Evolutionary conservation across 2,888 invertebrate species (phyloP).

Genomic region (Neoitamus cyanurus): DNA sequence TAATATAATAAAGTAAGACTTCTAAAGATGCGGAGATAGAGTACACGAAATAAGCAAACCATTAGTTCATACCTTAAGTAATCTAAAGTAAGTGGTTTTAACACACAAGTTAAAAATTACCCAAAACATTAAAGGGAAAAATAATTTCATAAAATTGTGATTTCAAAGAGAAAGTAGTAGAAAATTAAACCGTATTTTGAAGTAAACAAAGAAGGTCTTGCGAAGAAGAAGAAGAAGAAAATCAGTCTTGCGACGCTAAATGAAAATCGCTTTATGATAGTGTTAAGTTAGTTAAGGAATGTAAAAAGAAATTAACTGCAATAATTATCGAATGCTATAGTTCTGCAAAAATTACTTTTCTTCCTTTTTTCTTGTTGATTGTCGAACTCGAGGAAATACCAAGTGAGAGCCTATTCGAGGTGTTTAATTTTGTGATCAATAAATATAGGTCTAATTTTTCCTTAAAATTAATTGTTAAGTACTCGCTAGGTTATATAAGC

Average conservation of each 20-base stretch:
- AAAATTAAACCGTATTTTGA: background rate
- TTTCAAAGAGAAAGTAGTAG: background rate
- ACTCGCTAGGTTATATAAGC: background rate
- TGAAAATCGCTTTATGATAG: constrained; percentile 31
- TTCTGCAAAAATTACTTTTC: constrained; percentile 22
- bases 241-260: constrained; percentile 1
- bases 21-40: constrained; percentile 39
- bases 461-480: background rate
- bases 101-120: constrained; percentile 43
- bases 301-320: constrained; percentile 26
- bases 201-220: background rate
- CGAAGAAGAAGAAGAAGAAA: constrained; percentile 1
- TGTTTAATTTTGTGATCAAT: constrained; percentile 23
- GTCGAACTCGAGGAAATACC: constrained; percentile 3
- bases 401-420: constrained; percentile 17
- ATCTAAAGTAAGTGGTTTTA: constrained; percentile 44
- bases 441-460: constrained; percentile 17
- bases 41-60: constrained; percentile 45
- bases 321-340: background rate
- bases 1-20: constrained; percentile 41
- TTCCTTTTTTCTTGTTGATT: background rate
- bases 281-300: constrained; percentile 8
- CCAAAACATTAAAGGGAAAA: constrained; percentile 7
- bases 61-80: constrained; percentile 49
- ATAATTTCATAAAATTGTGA: constrained; percentile 29